Evolutionary conservation across 2,888 invertebrate species (phyloP).

Genomic region (Hydrotaea diabolus): DNA sequence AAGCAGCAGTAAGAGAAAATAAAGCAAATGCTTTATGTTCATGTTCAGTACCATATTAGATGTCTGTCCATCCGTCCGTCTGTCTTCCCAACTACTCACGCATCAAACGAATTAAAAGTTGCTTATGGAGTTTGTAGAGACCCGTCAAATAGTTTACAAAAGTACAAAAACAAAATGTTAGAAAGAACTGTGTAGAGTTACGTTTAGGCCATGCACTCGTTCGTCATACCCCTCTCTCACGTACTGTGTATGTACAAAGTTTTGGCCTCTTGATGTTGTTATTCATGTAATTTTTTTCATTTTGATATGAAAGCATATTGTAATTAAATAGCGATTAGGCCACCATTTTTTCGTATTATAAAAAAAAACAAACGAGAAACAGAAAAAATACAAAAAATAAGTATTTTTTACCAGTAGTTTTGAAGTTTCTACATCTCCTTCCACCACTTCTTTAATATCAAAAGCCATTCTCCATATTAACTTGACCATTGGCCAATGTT

Average conservation of each 20-base stretch:
- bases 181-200: constrained; percentile 20
- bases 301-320: constrained; percentile 66
- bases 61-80: neutral
- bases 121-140: constrained; percentile 24
- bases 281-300: constrained; percentile 52
- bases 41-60: neutral
- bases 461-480: constrained; percentile 53
- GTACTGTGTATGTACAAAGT: neutral
- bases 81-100: constrained; percentile 45
- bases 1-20: constrained; percentile 11
- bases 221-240: too few relatives aligned
- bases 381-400: too few relatives aligned
- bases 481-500: constrained; percentile 63
- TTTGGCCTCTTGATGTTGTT: neutral
- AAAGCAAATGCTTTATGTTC: constrained; percentile 1
- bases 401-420: constrained; percentile 62
- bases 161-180: neutral
- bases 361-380: constrained; percentile 26
- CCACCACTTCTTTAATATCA: constrained; percentile 44
- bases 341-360: constrained; percentile 79
- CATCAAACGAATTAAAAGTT: constrained; percentile 44
- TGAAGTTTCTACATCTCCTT: constrained; percentile 24
- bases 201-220: neutral
- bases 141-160: constrained; percentile 29
- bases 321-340: constrained; percentile 81